A percentile compares a stretch with the other conserved stretches of the same genome.
Conservation (phyloP, 2,113 vertebrate species). For the Hydrochoerus hydrochaeris region DNA sequence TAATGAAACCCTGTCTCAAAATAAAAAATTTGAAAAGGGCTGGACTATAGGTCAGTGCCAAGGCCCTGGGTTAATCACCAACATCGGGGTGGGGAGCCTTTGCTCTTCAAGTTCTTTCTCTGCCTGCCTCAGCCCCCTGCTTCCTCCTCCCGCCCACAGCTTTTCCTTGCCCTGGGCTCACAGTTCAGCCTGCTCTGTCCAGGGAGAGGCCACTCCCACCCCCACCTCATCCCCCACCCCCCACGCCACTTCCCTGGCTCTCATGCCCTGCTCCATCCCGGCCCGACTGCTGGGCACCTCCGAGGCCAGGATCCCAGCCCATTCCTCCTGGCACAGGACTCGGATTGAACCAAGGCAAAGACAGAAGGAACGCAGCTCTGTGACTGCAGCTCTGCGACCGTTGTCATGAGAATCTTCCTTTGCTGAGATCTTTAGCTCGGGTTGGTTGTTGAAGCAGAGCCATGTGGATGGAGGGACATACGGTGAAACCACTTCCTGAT, state of each 20-base stretch:
- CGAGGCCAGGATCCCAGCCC: not conserved
- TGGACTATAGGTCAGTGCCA: not conserved
- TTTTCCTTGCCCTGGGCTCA: not conserved
- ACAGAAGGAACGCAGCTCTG: not conserved
- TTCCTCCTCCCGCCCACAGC: not conserved
- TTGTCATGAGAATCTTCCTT: not conserved
- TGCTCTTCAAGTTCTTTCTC: not conserved
- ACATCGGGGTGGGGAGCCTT: accelerated
- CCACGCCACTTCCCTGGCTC: not conserved
- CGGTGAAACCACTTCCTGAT: not conserved
- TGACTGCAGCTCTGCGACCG: not conserved
- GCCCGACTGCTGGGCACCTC: too few relatives aligned
- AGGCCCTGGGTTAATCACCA: not conserved
- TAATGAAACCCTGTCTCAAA: not conserved
- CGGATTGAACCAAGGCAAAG: not conserved
- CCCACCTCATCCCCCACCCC: too few relatives aligned
- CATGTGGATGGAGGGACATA: too few relatives aligned
- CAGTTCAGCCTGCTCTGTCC: not conserved
- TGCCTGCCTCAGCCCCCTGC: not conserved
- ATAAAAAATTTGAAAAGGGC: not conserved
- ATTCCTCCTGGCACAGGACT: not conserved
- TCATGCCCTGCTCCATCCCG: too few relatives aligned
- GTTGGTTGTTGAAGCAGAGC: not conserved
- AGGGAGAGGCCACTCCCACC: too few relatives aligned
- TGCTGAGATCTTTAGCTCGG: not conserved